Base-by-base conservation (phyloP, 2,797 vertebrate genomes). In the Channa striata region DNA sequence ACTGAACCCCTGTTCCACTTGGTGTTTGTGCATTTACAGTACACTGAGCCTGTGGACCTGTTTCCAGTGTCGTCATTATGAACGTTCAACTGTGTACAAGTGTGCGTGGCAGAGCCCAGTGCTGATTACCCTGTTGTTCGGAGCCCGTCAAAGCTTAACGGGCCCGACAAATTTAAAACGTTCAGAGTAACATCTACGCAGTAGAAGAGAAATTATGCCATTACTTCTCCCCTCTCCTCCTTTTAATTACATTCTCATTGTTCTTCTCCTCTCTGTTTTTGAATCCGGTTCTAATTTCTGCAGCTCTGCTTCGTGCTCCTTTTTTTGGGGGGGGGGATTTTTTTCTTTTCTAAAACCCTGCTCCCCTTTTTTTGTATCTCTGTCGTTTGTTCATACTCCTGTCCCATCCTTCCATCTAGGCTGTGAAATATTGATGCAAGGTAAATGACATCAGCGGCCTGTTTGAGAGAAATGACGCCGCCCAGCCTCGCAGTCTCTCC, bases 371-470 rank as follows among this genome's bases (percentile, higher is more conserved):
- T 68, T 54, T 68, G 21, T 76, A 49, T 71, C 73, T 58, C 53
- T 30, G 52, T 59, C 59, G 48, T 73, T 39, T 49, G 42, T 46
- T 65, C n/a, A 6, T 51, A 51, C 10, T 11, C 19, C 17, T 20
- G 20, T 48, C 21, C 46, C 59, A 33, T 49, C 16, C 4, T 36
- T 61, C 76, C 57, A 72, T 86, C 61, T 48, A 33, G 40, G 48
- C 59, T 51, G 62, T 88, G 87, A 90, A 92, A 91, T 92, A 91
- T 93, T 92, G 86, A 92, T 92, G 81, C 71, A 47, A 83, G 62
- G 75, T 89, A 89, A 90, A 91, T 89, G 54, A 91, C 85, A 89
- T 89, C 84, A 87, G 88, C 75, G 68, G 78, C 84, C 63, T 78
- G 77, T 87, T 82, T 74, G 69, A 72, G 70, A 87, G 79, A 83